A percentile compares a stretch with the other conserved stretches of the same genome.
Evolutionary conservation across 2,113 vertebrate species (phyloP).

Genomic region (Chaetura pelagica): DNA sequence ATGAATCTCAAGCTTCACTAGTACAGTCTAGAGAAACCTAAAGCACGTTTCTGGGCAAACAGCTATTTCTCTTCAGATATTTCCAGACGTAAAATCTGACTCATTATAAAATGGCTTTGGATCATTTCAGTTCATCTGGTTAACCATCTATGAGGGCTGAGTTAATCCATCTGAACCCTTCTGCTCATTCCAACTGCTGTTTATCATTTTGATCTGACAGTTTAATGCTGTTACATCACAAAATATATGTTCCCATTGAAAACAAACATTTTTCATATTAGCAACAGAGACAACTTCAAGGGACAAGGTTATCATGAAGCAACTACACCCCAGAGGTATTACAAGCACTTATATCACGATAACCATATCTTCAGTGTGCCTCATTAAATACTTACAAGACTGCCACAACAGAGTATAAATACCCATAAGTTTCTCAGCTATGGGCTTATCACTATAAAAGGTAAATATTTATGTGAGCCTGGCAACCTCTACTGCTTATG

Average conservation of each 20-base stretch:
- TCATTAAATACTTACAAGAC: slow-evolving; percentile 65
- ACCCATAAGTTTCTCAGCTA: neutral
- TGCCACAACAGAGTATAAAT: slow-evolving; percentile 38
- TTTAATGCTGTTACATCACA: slow-evolving; percentile 55
- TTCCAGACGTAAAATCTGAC: slow-evolving; percentile 32
- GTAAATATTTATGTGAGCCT: slow-evolving; percentile 34
- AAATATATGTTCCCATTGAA: slow-evolving; percentile 67
- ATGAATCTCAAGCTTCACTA: neutral
- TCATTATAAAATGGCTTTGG: neutral
- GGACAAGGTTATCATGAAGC: slow-evolving; percentile 64
- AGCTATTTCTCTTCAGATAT: slow-evolving; percentile 36
- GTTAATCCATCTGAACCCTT: slow-evolving; percentile 58
- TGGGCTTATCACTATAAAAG: slow-evolving; percentile 25
- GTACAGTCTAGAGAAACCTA: neutral
- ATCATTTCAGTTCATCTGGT: slow-evolving; percentile 17
- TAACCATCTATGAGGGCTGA: slow-evolving; percentile 19
- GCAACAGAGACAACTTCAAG: slow-evolving; percentile 49
- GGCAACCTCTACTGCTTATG: neutral
- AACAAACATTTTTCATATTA: slow-evolving; percentile 72
- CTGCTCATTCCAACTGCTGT: slow-evolving; percentile 54
- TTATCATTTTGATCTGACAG: slow-evolving; percentile 67
- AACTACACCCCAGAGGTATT: slow-evolving; percentile 63
- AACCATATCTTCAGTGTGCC: slow-evolving; percentile 58
- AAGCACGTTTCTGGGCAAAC: slow-evolving; percentile 9
- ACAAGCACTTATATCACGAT: slow-evolving; percentile 63